Conservation (phyloP, 2,797 vertebrate species). For the Halcyon leucocephala region DNA sequence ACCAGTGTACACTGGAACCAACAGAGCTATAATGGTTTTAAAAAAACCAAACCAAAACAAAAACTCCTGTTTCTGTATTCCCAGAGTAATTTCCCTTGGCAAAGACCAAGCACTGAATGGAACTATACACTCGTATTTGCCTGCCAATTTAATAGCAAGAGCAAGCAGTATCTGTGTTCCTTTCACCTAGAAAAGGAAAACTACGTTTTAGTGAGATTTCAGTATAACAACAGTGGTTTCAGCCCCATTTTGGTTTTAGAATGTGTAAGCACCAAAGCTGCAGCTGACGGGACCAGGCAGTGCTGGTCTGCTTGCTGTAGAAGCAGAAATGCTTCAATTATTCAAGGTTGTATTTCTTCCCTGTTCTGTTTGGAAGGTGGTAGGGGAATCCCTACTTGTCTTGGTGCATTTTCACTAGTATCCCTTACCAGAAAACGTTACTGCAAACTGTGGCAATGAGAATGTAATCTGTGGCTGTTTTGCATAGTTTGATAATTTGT, state of each 20-base stretch:
- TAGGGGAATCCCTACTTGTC: background rate
- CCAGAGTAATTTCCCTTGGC: background rate
- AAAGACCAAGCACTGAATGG: background rate
- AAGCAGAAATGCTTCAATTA: background rate
- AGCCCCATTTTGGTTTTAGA: background rate
- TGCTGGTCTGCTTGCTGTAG: background rate
- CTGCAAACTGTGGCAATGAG: background rate
- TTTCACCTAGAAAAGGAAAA: background rate
- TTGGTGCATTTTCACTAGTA: background rate
- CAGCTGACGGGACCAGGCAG: background rate
- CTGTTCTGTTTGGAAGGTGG: background rate
- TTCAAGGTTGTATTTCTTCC: background rate
- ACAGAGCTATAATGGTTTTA: background rate
- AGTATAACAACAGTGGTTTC: background rate
- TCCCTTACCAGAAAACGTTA: background rate
- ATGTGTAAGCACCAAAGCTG: background rate
- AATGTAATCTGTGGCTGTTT: slow-evolving; percentile 32
- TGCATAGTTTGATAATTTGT: slow-evolving; percentile 25
- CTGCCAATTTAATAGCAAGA: background rate
- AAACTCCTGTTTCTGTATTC: background rate
- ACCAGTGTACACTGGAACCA: background rate
- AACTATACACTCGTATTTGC: background rate
- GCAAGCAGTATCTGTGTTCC: background rate
- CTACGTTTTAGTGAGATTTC: background rate
- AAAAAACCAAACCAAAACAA: background rate